Evolutionary conservation across 1,140 invertebrate genomes (phyloP), one percentile per base, ranked within the genome.

Genomic region (Ips nitidus): DNA sequence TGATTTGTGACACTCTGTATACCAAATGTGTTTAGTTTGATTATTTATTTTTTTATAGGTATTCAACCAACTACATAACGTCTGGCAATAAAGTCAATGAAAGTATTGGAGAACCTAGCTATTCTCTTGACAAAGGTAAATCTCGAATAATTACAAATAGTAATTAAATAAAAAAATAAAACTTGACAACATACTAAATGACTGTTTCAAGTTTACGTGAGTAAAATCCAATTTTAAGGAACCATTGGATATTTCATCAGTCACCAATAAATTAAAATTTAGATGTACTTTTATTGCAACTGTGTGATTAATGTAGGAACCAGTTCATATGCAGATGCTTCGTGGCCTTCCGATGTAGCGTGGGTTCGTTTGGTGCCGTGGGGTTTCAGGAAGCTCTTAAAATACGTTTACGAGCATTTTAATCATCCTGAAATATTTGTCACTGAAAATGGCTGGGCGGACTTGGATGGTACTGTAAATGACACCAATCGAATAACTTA

Each of bases 371-470:
- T 38, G 7, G 68, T 64, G 37, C 89, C 91, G 2, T 88, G 86
- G 82, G 90, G 90, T 3, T 84, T 92, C 71, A 82, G 89, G 37
- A 85, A 86, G 70, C 76, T 87, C 38, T 78, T 93, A 8, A 86
- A 86, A 61, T 91, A 87, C 86, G 88, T 93, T 59, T 84, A 85
- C 56, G 83, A 85, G 4, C 77, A 81, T 2, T 89, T 88, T 71
- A 81, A 82, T 6, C 82, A 86, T 66, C 78, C 84, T 1, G 76
- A 81, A 59, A 78, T 88, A 37, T 78, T 84, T 41, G 83, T 89
- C n/a, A 86, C 85, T 4, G 88, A 89, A 78, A 89, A 88, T 74
- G 88, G 88, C 0, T 80, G 82, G 66, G 80, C 84, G 1, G 83
- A 85, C 72, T 53, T 57, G 45, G 58, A 36, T 7, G 59, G 59